A percentile compares a stretch with the other conserved stretches of the same genome.
phyloP scores from a whole-genome alignment of 2,888 invertebrate species.

The Epistrophe grossulariae region DNA sequence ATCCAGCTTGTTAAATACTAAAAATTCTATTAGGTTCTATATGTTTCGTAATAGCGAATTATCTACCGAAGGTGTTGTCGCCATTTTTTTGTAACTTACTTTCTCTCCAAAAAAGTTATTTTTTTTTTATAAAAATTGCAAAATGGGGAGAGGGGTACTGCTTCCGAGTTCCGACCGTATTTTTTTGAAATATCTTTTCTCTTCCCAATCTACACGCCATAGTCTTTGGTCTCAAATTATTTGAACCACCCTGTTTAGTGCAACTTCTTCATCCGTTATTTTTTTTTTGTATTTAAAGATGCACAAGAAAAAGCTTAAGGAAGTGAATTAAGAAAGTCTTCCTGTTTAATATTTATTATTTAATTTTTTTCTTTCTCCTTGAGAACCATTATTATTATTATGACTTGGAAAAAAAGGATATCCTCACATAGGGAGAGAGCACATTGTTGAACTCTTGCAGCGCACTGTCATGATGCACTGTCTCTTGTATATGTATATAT shows the following conservation, averaged over 20 bases:
- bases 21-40: too few species aligned
- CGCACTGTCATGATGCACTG: constrained; percentile 33
- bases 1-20: too few species aligned
- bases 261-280: not conserved
- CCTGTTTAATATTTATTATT: constrained; percentile 25
- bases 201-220: not conserved
- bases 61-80: too few species aligned
- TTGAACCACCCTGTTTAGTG: not conserved
- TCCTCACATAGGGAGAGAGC: not conserved
- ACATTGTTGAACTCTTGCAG: constrained; percentile 39
- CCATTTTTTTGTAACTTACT: too few species aligned
- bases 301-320: not conserved
- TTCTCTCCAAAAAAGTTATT: too few species aligned
- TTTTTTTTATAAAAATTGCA: too few species aligned
- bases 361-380: constrained; percentile 6
- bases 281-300: not conserved
- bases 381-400: constrained; percentile 18
- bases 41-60: too few species aligned
- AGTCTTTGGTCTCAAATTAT: not conserved
- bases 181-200: too few species aligned
- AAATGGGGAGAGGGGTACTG: too few species aligned
- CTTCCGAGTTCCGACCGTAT: too few species aligned
- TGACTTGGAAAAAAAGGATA: constrained; percentile 4
- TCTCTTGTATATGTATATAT: not conserved
- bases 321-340: constrained; percentile 54